These are phyloP conservation scores for Bucorvus abyssinicus DNA, from an alignment of 2,797 vertebrate species.

Conservation along the genomic window DNA sequence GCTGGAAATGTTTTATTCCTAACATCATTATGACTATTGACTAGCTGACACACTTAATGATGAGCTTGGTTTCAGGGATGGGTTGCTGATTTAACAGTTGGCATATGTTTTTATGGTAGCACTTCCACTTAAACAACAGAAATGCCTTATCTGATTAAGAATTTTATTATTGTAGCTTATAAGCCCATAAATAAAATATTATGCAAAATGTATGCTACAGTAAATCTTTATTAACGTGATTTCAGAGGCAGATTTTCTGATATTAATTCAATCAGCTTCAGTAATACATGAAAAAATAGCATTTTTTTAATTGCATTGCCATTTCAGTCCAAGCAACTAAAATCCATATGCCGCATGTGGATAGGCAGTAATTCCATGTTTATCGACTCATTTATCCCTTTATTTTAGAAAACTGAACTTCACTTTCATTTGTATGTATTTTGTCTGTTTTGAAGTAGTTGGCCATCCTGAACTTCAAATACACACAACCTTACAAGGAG, in stretches of 20 bases:
- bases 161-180: neutral
- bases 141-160: neutral
- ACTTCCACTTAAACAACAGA: neutral
- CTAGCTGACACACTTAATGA: neutral
- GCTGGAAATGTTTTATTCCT: neutral
- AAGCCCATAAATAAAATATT: slow-evolving; percentile 36
- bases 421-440: neutral
- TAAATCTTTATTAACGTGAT: slow-evolving; percentile 12
- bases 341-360: neutral
- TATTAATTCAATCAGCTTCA: slow-evolving; percentile 5
- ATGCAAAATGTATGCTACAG: neutral
- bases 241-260: slow-evolving; percentile 34
- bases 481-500: neutral
- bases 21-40: neutral
- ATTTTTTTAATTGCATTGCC: neutral
- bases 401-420: neutral
- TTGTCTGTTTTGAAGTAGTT: neutral
- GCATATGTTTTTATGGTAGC: neutral
- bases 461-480: neutral
- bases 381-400: neutral
- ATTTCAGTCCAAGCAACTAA: neutral
- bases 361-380: neutral
- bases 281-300: neutral
- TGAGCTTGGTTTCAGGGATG: neutral
- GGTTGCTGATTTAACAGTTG: neutral